Evolutionary conservation across 2,113 vertebrate genomes (phyloP).

Genomic region (Pteronura brasiliensis): DNA sequence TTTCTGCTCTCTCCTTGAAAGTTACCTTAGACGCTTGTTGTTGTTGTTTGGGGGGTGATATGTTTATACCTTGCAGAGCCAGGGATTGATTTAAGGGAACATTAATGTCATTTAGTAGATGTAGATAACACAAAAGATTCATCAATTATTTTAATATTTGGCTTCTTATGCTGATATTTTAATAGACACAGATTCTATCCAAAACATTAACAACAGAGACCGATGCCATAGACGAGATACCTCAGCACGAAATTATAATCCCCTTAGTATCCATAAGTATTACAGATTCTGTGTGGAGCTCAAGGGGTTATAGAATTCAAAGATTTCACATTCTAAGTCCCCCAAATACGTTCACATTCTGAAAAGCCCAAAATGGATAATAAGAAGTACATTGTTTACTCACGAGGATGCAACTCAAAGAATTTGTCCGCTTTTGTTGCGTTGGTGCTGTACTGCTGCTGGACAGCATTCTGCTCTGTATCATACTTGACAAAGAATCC

Average conservation of each 20-base stretch:
- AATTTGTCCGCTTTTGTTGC: not conserved
- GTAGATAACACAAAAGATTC: not conserved
- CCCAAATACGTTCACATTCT: not conserved
- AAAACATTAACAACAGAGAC: not conserved
- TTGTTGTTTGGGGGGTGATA: not conserved
- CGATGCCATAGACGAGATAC: not conserved
- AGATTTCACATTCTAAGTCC: not conserved
- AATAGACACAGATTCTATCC: not conserved
- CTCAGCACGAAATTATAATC: not conserved
- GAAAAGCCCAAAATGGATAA: not conserved
- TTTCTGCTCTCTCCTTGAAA: not conserved
- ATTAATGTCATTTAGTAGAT: not conserved
- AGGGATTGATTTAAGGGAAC: not conserved
- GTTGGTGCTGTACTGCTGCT: fast-evolving
- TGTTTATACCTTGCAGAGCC: not conserved
- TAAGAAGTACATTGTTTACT: constrained; percentile 80
- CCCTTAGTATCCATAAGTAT: not conserved
- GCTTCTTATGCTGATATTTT: not conserved
- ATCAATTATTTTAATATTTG: not conserved
- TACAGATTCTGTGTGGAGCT: not conserved
- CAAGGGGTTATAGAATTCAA: not conserved
- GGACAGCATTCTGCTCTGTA: fast-evolving
- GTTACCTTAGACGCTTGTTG: not conserved
- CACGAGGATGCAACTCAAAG: constrained; percentile 85
- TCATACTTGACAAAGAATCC: constrained; percentile 89